Base-by-base conservation (phyloP, 2,113 vertebrate species). In the Neotoma lepida region DNA sequence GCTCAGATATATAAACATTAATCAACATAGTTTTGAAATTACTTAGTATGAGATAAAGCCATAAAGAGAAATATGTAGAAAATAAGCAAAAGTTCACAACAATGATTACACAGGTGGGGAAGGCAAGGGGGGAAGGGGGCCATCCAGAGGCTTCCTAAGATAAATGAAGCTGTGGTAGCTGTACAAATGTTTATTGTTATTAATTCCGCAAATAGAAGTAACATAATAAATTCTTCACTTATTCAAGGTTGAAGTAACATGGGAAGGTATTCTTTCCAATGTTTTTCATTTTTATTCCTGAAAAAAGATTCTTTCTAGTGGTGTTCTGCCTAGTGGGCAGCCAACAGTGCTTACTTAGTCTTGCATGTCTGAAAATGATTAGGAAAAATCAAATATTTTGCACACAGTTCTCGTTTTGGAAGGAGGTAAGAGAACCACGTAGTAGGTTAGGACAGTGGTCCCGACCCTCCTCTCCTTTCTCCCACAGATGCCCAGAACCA, bases 21-120 rank as follows among this genome's bases (percentile, higher is more conserved):
- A 93, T 93, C 20, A 70, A 58, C 14, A 20, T 74, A 66, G 68
- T 80, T 94, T 90, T 88, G 61, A 94, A 93, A 28, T 9, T 33
- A 30, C 39, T 78, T 77, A 12, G n/a, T 26, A 39, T 64, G 9
- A 80, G 28, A 44, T 56, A 61, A 30, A 30, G 58, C 24, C 63
- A 56, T 49, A 68, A 89, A 90, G 71, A 96, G 68, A 91, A 70
- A 30, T 26, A 61, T 33, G 15, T 30, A 18, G 20, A 89, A 91
- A 86, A 39, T 41, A 86, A 84, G 68, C 35, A 70, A 35, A 64
- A 71, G 89, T 89, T 87, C 17, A 39, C 17, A 94, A 54, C 17
- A 49, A n/a, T 63, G 4, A 9, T 64, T 87, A 35, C 2, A 24
- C 33, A 61, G 12, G 14, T n/a, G 26, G n/a, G 41, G 2, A 76